Percentiles rank a stretch among this genome's conserved stretches.
phyloP scores from a whole-genome alignment of 2,113 vertebrate species.

The Misgurnus anguillicaudatus region DNA sequence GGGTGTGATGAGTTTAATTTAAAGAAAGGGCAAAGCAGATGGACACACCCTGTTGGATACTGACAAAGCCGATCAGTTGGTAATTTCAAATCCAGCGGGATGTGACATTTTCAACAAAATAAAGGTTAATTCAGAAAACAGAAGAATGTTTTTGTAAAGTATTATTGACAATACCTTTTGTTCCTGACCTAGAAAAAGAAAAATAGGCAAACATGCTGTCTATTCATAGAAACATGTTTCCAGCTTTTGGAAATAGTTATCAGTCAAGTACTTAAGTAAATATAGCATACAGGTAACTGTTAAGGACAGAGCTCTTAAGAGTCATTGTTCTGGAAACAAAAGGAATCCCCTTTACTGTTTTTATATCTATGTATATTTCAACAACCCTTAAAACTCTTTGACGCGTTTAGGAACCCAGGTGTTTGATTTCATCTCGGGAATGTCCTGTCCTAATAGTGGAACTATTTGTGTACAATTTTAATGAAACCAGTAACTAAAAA shows the following conservation, averaged over 20 bases:
- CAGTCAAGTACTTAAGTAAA: not conserved
- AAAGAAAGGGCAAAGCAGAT: constrained; percentile 16
- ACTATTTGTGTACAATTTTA: too few relatives aligned
- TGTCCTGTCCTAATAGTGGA: too few relatives aligned
- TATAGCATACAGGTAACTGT: not conserved
- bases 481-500: not conserved
- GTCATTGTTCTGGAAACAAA: not conserved
- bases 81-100: constrained; percentile 11
- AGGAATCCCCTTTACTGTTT: constrained; percentile 7
- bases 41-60: not conserved
- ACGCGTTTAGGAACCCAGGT: not conserved
- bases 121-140: constrained; percentile 5
- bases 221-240: not conserved
- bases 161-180: constrained; percentile 26
- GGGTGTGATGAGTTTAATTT: constrained; percentile 29
- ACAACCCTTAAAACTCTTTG: not conserved
- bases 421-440: constrained; percentile 3
- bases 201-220: not conserved
- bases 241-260: too few relatives aligned
- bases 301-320: not conserved
- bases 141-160: not conserved
- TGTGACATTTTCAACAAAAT: constrained; percentile 25
- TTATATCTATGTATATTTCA: not conserved
- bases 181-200: constrained; percentile 18
- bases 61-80: constrained; percentile 9